phyloP scores from a whole-genome alignment of 2,113 vertebrate genomes.

The Nansenia antarctica region DNA sequence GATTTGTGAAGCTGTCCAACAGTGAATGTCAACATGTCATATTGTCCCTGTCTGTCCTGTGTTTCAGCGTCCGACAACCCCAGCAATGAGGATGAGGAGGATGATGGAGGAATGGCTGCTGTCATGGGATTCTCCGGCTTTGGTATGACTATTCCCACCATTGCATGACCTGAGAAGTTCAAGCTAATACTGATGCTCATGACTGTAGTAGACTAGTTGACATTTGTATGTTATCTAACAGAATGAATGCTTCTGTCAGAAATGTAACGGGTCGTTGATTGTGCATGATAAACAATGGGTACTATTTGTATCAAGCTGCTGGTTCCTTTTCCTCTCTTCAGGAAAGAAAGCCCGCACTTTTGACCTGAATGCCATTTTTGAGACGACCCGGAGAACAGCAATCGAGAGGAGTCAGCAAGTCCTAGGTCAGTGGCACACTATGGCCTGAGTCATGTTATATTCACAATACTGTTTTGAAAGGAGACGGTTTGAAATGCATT shows the following conservation, averaged over 20 bases:
- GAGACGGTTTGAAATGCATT: no score
- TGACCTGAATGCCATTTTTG: conserved; percentile 95
- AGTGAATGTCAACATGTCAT: no score
- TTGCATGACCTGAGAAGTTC: neutral
- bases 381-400: conserved; percentile 93
- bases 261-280: no score
- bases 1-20: no score
- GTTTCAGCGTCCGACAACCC: conserved; percentile 28
- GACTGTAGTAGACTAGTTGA: no score
- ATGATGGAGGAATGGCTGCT: conserved; percentile 68
- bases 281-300: no score
- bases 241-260: no score
- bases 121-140: conserved; percentile 82
- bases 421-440: conserved; percentile 76
- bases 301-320: neutral
- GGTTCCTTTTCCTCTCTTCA: conserved; percentile 41
- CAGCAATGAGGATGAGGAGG: no score
- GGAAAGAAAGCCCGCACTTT: conserved; percentile 97
- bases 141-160: conserved; percentile 57
- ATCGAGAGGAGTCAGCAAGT: conserved; percentile 89
- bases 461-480: no score
- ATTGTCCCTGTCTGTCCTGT: no score
- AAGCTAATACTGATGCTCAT: no score
- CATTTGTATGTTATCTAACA: neutral
- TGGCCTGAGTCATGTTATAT: no score